Base-by-base conservation (phyloP, 1,140 invertebrate species). In the Drosophila equinoxialis region DNA sequence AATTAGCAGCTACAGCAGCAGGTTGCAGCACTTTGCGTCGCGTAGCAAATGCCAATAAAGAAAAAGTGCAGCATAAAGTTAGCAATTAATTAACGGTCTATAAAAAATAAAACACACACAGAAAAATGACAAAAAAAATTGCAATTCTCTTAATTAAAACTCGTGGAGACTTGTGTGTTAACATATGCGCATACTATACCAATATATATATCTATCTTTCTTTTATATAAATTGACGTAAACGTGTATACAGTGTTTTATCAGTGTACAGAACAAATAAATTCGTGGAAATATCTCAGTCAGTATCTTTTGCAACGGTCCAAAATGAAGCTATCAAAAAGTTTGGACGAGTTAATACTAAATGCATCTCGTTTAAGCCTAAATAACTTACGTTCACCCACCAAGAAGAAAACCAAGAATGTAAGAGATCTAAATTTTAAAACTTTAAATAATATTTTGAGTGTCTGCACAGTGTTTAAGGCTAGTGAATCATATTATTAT, bases 321-420 rank as follows among this genome's bases (percentile, higher is more conserved):
- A 90, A 79, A 70, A 92, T 92, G 91, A 92, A 92, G 81, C 63
- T 92, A 58, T 91, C 91, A 41, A 92, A 92, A 76, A 92, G 91
- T 74, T 90, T 92, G 4, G 91, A 92, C 59, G 91, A 92, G 59
- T 64, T 92, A 71, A 91, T 92, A 42, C 60, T 92, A 17, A 92
- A 71, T 67, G 91, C 91, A 23, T 91, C 91, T 77, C 91, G 91
- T 37, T 71, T 92, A 48, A 92, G 74, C 64, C 71, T 92, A 37
- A 92, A 91, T 20, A 91, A 90, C 72, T 65, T 91, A 65, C 83
- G 91, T 79, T 89, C 91, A 13, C 89, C 91, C 20, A 62, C 66
- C 14, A 90, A 87, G 71, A 91, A 91, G 57, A 92, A 92, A 71
- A 59, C 61, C 11, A 92, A 92, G 90, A 92, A 74, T 78, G 91